Conservation (phyloP, 2,113 vertebrate genomes). For the Leuciscus idus region DNA sequence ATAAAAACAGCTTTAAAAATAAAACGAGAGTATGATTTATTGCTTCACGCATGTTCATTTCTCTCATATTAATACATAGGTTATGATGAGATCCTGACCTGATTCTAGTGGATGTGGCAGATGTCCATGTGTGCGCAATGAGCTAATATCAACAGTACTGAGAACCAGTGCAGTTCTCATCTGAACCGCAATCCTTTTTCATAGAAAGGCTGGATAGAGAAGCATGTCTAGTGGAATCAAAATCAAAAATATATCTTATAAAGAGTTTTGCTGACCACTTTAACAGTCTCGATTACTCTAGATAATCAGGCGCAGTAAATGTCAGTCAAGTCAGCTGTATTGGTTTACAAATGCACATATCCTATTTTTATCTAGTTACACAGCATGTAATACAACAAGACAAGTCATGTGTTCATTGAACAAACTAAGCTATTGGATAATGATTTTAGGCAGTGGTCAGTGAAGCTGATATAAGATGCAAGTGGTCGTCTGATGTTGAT, state of each 20-base stretch:
- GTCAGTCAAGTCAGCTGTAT: background rate
- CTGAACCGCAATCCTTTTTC: background rate
- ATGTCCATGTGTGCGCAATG: slow-evolving; percentile 50
- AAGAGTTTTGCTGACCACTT: background rate
- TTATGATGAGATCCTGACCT: slow-evolving; percentile 60
- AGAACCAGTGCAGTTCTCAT: slow-evolving; percentile 42
- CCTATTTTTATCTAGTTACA: no score
- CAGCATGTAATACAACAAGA: no score
- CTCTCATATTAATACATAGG: background rate
- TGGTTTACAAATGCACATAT: background rate
- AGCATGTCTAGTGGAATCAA: background rate
- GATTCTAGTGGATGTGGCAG: slow-evolving; percentile 65
- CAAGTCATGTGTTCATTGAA: no score
- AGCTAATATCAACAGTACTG: slow-evolving; percentile 63
- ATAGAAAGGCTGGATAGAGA: background rate
- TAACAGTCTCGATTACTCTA: background rate
- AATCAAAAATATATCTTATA: background rate
- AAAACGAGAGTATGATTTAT: background rate
- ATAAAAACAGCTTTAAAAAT: no score
- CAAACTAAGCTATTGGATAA: no score
- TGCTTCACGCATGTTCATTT: background rate
- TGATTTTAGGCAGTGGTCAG: no score
- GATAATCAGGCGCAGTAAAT: background rate
- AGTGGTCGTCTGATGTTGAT: no score
- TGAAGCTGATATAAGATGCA: no score